Evolutionary conservation across 1,140 invertebrate genomes (phyloP).

Genomic region (Drosophila chauvacae): DNA sequence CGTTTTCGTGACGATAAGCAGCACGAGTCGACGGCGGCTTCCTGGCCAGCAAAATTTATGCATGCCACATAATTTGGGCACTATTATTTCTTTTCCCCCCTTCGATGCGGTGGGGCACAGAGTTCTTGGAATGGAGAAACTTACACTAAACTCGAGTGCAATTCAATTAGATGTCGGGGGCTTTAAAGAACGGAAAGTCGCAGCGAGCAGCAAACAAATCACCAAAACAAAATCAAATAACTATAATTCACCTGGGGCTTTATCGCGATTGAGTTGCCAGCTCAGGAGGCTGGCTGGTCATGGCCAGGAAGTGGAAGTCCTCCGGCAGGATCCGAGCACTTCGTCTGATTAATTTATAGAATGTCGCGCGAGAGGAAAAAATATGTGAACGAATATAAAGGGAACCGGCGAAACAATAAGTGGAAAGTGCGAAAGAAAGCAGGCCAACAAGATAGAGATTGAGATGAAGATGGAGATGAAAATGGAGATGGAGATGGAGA

Average conservation of each 20-base stretch:
- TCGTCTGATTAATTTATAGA: slow-evolving; percentile 80
- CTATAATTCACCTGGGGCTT: slow-evolving; percentile 80
- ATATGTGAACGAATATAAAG: slow-evolving; percentile 37
- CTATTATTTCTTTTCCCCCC: slow-evolving; percentile 60
- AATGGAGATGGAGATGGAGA: background rate
- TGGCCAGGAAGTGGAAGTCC: slow-evolving; percentile 22
- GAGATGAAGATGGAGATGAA: slow-evolving; percentile 7
- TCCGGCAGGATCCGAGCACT: slow-evolving; percentile 56
- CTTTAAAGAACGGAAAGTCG: slow-evolving; percentile 61
- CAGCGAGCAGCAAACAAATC: slow-evolving; percentile 70
- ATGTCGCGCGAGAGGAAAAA: slow-evolving; percentile 61
- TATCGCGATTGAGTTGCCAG: slow-evolving; percentile 77
- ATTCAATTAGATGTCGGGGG: slow-evolving; percentile 75
- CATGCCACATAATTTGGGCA: slow-evolving; percentile 78
- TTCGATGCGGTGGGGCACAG: slow-evolving; percentile 1
- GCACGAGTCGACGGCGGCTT: slow-evolving; percentile 65
- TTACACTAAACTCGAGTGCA: slow-evolving; percentile 55
- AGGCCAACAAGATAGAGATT: slow-evolving; percentile 24
- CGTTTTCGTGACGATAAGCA: slow-evolving; percentile 71
- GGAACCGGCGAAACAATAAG: slow-evolving; percentile 60
- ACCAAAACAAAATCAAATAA: slow-evolving; percentile 80
- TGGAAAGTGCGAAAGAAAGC: slow-evolving; percentile 57
- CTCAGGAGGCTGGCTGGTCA: slow-evolving; percentile 21
- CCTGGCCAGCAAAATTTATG: slow-evolving; percentile 76
- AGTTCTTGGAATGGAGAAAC: slow-evolving; percentile 21